A percentile compares a stretch with the other conserved stretches of the same genome.
Conservation (phyloP, 2,888 invertebrate genomes). For the Tinea trinotella region DNA sequence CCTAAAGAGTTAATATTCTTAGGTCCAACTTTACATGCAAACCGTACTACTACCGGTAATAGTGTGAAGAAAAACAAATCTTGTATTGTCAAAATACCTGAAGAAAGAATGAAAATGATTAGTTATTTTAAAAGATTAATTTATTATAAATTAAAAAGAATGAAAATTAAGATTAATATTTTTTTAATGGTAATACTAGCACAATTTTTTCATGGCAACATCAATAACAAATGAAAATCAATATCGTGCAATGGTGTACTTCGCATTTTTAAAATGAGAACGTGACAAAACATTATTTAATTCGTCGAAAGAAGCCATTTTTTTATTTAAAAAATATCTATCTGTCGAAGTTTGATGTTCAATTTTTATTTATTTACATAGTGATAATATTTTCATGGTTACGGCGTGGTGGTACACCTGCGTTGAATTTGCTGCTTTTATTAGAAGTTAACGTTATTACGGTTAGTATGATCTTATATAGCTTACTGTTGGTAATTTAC, state of each 20-base stretch:
- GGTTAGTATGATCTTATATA: slow-evolving; percentile 12
- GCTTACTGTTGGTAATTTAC: background rate
- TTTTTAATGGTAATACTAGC: too few relatives aligned
- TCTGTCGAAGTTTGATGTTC: slow-evolving; percentile 67
- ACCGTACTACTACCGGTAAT: too few relatives aligned
- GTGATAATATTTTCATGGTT: slow-evolving; percentile 68
- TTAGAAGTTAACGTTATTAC: slow-evolving; percentile 39
- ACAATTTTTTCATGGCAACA: too few relatives aligned
- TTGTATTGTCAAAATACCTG: too few relatives aligned
- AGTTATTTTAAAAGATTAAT: too few relatives aligned
- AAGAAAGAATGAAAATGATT: too few relatives aligned
- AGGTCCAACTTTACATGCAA: too few relatives aligned
- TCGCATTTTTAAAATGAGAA: slow-evolving; percentile 71
- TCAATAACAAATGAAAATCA: slow-evolving; percentile 43
- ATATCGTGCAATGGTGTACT: slow-evolving; percentile 59
- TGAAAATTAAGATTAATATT: too few relatives aligned
- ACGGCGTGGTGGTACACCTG: slow-evolving; percentile 59
- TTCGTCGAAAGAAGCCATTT: slow-evolving; percentile 60
- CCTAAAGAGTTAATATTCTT: too few relatives aligned
- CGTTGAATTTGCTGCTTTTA: slow-evolving; percentile 39
- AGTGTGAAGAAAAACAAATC: too few relatives aligned
- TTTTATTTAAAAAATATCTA: slow-evolving; percentile 53
- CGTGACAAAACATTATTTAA: slow-evolving; percentile 65
- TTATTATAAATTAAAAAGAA: too few relatives aligned
- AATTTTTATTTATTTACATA: slow-evolving; percentile 72